These are phyloP conservation scores for Luperina nickerlii DNA, from an alignment of 2,888 invertebrate species.

Conservation along the genomic window DNA sequence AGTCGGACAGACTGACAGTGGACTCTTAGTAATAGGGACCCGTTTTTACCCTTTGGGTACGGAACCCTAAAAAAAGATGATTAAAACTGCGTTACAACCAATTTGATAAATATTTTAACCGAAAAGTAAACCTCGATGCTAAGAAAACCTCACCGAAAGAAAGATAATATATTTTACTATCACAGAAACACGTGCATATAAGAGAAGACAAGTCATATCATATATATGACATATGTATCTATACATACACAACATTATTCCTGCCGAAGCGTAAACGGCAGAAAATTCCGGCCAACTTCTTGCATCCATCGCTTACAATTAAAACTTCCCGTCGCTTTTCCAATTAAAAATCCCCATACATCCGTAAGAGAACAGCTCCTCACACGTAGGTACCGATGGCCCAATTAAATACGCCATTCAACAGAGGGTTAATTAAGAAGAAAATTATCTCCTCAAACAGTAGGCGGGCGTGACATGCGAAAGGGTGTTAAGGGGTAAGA, in stretches of 20 bases:
- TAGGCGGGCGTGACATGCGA: constrained; percentile 74
- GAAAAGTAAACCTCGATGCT: background rate
- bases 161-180: background rate
- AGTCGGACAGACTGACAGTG: no score
- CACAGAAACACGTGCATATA: background rate
- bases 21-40: no score
- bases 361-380: constrained; percentile 64
- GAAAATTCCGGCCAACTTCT: constrained; percentile 11
- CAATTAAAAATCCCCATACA: constrained; percentile 68
- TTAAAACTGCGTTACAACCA: background rate
- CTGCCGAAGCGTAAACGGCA: background rate
- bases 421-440: constrained; percentile 87
- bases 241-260: background rate
- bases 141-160: background rate
- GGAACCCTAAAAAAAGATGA: background rate
- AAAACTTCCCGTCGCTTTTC: constrained; percentile 44
- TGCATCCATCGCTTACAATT: constrained; percentile 36
- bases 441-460: constrained; percentile 88
- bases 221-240: background rate
- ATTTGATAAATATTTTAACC: background rate
- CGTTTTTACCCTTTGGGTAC: no score
- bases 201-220: background rate
- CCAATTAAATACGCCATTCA: constrained; percentile 86
- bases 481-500: constrained; percentile 53
- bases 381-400: constrained; percentile 81